Percentiles rank a stretch among this genome's conserved stretches.
These are phyloP conservation scores for Globodera ellingtonae DNA, from an alignment of 1,140 invertebrate genomes.

Conservation along the genomic window DNA sequence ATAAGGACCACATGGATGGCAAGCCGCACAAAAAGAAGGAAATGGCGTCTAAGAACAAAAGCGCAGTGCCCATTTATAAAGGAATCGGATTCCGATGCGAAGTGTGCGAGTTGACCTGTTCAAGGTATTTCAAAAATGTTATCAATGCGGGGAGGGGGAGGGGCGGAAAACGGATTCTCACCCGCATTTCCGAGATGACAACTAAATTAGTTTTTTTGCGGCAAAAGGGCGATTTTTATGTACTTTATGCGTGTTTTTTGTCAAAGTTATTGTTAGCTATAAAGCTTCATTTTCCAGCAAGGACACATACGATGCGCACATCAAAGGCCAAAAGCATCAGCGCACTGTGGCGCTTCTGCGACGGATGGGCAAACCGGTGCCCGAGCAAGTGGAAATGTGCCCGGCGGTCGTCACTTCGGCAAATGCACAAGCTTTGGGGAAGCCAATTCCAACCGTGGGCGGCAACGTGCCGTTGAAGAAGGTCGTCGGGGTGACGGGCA, in stretches of 20 bases:
- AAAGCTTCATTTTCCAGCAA: conserved; percentile 65
- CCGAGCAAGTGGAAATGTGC: conserved; percentile 69
- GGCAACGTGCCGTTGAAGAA: conserved; percentile 66
- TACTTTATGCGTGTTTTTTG: too few species aligned
- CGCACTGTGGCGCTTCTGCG: conserved; percentile 72
- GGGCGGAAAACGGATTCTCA: too few species aligned
- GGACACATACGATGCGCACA: conserved; percentile 96
- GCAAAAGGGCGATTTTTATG: too few species aligned
- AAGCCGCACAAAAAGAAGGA: conserved; percentile 99
- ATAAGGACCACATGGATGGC: conserved; percentile 93
- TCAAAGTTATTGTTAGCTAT: too few species aligned
- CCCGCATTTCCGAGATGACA: too few species aligned
- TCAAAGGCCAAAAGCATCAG: conserved; percentile 88
- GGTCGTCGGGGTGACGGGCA: conserved; percentile 78
- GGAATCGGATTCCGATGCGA: conserved; percentile 71
- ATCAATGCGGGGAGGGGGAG: too few species aligned
- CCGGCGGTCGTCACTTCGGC: background rate
- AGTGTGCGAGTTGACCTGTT: conserved; percentile 95
- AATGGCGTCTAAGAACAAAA: conserved; percentile 77
- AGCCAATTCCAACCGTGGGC: conserved; percentile 34
- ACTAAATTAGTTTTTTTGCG: too few species aligned
- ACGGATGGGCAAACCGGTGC: conserved; percentile 94
- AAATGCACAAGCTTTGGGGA: conserved; percentile 23
- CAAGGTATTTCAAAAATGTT: conserved; percentile 70
- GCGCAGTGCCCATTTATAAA: conserved; percentile 15